Conservation (phyloP, 2,113 vertebrate genomes). For the Melanerpes aurifrons region DNA sequence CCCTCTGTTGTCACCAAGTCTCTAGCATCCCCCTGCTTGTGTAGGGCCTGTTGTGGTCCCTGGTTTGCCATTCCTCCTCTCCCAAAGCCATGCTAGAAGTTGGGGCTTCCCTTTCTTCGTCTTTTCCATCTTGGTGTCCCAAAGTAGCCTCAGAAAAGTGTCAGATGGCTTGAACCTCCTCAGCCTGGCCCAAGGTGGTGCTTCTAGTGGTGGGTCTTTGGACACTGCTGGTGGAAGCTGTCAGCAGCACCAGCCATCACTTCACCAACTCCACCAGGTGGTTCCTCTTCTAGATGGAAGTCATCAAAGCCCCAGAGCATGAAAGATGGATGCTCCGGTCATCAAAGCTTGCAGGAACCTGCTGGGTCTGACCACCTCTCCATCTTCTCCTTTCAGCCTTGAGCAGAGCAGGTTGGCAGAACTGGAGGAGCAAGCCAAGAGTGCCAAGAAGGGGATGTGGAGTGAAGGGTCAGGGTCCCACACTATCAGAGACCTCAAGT, state of each 20-base stretch:
- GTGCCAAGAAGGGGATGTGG: constrained; percentile 91
- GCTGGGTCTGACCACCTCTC: background rate
- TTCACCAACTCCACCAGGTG: background rate
- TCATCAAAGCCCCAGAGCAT: accelerated
- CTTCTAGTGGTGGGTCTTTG: no score
- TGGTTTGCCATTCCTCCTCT: no score
- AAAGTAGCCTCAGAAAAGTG: no score
- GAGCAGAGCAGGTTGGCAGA: constrained; percentile 93
- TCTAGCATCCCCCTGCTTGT: no score
- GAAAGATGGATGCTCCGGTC: background rate
- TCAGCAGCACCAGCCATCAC: background rate
- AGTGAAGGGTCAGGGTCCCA: constrained; percentile 88
- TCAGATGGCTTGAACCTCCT: no score
- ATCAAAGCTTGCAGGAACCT: accelerated
- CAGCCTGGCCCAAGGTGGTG: no score
- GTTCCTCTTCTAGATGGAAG: background rate
- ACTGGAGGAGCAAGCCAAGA: constrained; percentile 90
- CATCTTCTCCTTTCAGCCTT: constrained; percentile 73
- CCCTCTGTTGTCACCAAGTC: no score
- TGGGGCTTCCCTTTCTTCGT: no score
- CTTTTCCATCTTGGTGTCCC: no score
- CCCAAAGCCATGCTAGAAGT: no score
- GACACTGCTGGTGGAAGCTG: background rate
- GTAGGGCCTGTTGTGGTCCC: no score
- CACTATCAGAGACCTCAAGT: constrained; percentile 92